These are phyloP conservation scores for Dryoscopus gambensis DNA, from an alignment of 2,113 vertebrate genomes.

Conservation along the genomic window DNA sequence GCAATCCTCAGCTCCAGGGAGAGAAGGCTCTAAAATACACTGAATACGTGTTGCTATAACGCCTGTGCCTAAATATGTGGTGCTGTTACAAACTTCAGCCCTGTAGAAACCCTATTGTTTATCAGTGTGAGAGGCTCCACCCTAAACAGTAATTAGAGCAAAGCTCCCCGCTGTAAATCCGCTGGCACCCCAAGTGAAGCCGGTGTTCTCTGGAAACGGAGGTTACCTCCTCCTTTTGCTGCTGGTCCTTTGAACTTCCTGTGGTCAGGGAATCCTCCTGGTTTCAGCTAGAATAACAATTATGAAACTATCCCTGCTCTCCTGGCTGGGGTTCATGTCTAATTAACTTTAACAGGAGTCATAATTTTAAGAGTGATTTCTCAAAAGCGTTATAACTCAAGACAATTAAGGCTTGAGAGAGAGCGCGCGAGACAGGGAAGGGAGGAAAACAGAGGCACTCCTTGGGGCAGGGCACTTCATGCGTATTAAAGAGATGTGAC, in stretches of 20 bases:
- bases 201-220: neutral
- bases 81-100: neutral
- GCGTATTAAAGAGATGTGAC: slow-evolving; percentile 49
- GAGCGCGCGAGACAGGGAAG: neutral
- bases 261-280: neutral
- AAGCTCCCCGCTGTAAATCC: neutral
- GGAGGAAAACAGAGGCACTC: slow-evolving; percentile 57
- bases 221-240: neutral
- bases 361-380: slow-evolving; percentile 54
- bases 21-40: neutral
- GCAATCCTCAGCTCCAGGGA: rapidly evolving
- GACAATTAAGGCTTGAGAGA: slow-evolving; percentile 55
- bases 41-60: rapidly evolving
- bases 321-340: neutral
- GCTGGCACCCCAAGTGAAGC: neutral
- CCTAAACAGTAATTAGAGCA: neutral
- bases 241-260: slow-evolving; percentile 36
- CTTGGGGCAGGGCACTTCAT: slow-evolving; percentile 67
- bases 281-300: neutral
- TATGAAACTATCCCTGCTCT: neutral
- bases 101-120: neutral
- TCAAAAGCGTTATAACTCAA: slow-evolving; percentile 45
- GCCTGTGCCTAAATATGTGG: neutral
- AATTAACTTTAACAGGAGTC: slow-evolving; percentile 52
- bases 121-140: neutral